Evolutionary conservation across 2,113 vertebrate species (phyloP).

Genomic region (Salvelinus namaycush): DNA sequence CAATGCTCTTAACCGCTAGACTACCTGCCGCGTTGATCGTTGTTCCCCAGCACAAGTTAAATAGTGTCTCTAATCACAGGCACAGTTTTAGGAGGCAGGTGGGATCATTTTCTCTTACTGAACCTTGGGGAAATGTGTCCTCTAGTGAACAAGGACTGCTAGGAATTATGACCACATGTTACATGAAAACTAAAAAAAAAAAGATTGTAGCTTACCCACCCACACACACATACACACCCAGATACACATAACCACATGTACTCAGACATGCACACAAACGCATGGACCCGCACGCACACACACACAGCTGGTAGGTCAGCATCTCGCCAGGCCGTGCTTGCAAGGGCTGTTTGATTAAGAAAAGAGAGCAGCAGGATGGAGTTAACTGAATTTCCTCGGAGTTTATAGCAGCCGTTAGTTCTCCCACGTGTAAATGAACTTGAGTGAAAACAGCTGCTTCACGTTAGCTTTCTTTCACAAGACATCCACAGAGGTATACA

Average conservation of each 20-base stretch:
- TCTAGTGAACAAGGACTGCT: slow-evolving; percentile 24
- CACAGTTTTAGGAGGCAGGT: background rate
- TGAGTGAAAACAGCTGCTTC: slow-evolving; percentile 40
- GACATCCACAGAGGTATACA: slow-evolving; percentile 17
- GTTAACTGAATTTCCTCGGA: slow-evolving; percentile 24
- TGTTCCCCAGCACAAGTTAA: background rate
- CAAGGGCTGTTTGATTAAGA: slow-evolving; percentile 11
- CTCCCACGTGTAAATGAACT: slow-evolving; percentile 30
- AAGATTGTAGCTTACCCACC: background rate
- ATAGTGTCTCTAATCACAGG: background rate
- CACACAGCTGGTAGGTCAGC: slow-evolving; percentile 3
- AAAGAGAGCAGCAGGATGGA: slow-evolving; percentile 30
- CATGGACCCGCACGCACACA: background rate
- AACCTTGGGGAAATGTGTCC: slow-evolving; percentile 29
- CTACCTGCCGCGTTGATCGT: background rate
- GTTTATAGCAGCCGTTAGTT: slow-evolving; percentile 33
- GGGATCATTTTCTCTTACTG: slow-evolving; percentile 6
- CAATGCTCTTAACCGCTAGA: no score
- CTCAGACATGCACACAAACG: background rate
- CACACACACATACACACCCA: background rate
- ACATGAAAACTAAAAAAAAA: background rate
- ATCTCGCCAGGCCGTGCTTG: background rate
- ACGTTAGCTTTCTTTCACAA: slow-evolving; percentile 16
- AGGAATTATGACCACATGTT: slow-evolving; percentile 32
- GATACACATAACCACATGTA: background rate